Percentiles rank a stretch among this genome's conserved stretches.
phyloP scores from a whole-genome alignment of 2,888 invertebrate genomes.

The Therioaphis trifolii region DNA sequence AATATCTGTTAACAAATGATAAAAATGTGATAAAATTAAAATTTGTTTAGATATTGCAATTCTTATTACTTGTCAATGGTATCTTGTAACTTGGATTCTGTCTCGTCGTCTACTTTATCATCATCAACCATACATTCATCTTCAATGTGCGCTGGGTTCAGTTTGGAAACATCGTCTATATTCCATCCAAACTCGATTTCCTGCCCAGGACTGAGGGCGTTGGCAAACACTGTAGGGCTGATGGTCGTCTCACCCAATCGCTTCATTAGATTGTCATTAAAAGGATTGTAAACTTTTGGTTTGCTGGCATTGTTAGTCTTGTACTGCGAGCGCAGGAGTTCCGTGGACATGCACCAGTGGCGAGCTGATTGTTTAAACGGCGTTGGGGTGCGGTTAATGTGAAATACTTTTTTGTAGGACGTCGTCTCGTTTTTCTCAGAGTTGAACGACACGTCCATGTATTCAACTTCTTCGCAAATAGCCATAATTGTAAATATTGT shows the following conservation, averaged over 20 bases:
- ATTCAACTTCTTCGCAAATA: conserved; percentile 41
- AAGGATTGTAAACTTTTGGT: conserved; percentile 74
- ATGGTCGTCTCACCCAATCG: conserved; percentile 77
- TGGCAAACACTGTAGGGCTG: conserved; percentile 71
- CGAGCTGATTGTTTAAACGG: conserved; percentile 26
- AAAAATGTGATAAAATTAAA: neutral
- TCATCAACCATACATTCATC: conserved; percentile 74
- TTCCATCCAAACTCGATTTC: conserved; percentile 75
- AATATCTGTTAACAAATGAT: conserved; percentile 69
- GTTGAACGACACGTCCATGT: conserved; percentile 43
- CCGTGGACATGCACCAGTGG: conserved; percentile 56
- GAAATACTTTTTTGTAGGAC: conserved; percentile 33
- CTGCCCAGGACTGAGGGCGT: conserved; percentile 68
- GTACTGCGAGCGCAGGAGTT: conserved; percentile 47
- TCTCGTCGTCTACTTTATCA: conserved; percentile 72
- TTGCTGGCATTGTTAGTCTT: neutral
- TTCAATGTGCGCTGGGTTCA: conserved; percentile 78
- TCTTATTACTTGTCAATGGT: conserved; percentile 73
- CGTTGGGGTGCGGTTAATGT: conserved; percentile 44
- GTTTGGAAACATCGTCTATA: conserved; percentile 77
- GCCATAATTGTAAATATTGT: conserved; percentile 19
- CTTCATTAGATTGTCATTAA: conserved; percentile 76
- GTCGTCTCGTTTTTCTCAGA: conserved; percentile 29
- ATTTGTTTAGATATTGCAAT: neutral
- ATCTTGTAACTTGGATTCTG: conserved; percentile 76